Base-by-base conservation (phyloP, 35 echinoderm and acorn worm species). In the Apostichopus japonicus region DNA sequence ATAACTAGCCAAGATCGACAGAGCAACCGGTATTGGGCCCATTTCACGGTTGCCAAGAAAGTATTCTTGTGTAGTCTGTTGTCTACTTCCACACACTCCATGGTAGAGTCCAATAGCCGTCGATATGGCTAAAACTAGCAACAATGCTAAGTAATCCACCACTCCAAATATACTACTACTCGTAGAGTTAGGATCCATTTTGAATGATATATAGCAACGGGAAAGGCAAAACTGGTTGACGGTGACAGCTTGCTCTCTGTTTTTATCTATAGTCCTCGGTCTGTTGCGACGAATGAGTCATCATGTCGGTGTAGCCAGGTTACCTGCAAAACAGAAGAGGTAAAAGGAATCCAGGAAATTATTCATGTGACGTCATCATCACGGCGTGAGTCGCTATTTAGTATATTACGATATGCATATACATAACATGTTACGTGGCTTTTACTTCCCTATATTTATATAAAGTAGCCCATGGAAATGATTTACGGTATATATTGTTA, bases 11-110 rank as follows among this genome's bases (percentile, higher is more conserved):
- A 80, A 13, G 4, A 94, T 79, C n/a, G 93, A 94, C 70, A 94
- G 21, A 7, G 93, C 93, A 13, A 94, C 93, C 6, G 93, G 93
- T 79, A 94, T 53, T 4, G 87, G 77, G 17, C 80, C 56, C 93
- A 94, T 94, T 23, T 94, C 61, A 16, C 93, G 84, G 86, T 94
- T 94, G 54, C 84, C 93, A 73, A 94, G 93, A 9, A 94, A 83
- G 55, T 84, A 94, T 67, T 94, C 86, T 33, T 90, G 72, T 5
- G 87, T 79, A 4, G 84, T 94, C 67, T 65, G 84, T 52, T 94
- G 93, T 16, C 54, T 63, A 27, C 77, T 80, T 15, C 93, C 93
- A 56, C 77, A 88, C 11, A 94, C 23, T 25, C 77, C 93, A 79
- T 88, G 87, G 77, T 94, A 94, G 10, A 94, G 56, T 19, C 93